These are phyloP conservation scores for Stegodyphus mimosarum DNA, from an alignment of 1,140 invertebrate genomes.

Conservation along the genomic window DNA sequence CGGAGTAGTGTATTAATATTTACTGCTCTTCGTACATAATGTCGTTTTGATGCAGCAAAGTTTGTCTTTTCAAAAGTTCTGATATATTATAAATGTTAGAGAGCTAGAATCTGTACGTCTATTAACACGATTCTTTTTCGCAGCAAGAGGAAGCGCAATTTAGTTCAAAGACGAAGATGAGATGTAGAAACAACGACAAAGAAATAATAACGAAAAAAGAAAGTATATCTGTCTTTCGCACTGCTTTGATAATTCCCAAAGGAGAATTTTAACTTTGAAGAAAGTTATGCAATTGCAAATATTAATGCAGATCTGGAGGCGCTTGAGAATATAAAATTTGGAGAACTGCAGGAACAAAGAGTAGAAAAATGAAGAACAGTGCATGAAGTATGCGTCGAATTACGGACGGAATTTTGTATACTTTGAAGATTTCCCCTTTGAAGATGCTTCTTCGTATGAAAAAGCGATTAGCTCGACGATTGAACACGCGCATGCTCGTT, in stretches of 20 bases:
- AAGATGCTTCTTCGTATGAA: conserved; percentile 8
- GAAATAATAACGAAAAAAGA: background rate
- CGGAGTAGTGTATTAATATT: conserved; percentile 52
- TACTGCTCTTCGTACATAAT: conserved; percentile 15
- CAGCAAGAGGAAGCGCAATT: conserved; percentile 29
- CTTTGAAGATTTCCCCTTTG: conserved; percentile 3
- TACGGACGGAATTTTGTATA: background rate
- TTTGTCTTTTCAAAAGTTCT: conserved; percentile 42
- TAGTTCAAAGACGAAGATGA: conserved; percentile 17
- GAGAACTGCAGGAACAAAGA: conserved; percentile 15
- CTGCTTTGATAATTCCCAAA: conserved; percentile 14
- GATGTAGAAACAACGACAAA: background rate
- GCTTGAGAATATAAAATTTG: conserved; percentile 16
- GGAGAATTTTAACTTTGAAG: conserved; percentile 4
- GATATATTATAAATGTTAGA: conserved; percentile 32
- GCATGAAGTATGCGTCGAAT: conserved; percentile 13
- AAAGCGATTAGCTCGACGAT: no score
- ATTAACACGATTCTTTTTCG: conserved; percentile 31
- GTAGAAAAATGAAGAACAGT: conserved; percentile 28
- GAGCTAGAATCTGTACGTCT: background rate
- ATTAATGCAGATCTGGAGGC: conserved; percentile 28
- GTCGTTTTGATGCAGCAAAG: conserved; percentile 27
- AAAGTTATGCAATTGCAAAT: conserved; percentile 28
- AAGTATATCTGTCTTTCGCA: background rate
- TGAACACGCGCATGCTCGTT: no score